Percentiles rank a stretch among this genome's conserved stretches.
phyloP scores from a whole-genome alignment of 2,113 vertebrate genomes.

The Heptranchias perlo region DNA sequence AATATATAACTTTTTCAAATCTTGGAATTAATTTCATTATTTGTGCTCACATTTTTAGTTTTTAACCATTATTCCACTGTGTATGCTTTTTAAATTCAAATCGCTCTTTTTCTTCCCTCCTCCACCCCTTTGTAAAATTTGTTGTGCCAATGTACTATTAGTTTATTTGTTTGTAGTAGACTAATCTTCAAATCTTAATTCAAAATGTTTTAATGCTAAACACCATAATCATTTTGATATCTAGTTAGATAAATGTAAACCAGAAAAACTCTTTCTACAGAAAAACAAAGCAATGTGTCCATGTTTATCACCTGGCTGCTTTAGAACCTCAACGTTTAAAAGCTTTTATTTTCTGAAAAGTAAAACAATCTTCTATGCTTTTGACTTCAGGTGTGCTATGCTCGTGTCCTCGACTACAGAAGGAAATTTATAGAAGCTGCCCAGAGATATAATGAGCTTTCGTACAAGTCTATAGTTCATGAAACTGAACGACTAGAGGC shows the following conservation, averaged over 20 bases:
- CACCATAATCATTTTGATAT: background rate
- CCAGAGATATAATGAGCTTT: slow-evolving; percentile 93
- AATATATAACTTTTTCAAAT: background rate
- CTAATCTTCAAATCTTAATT: too few relatives aligned
- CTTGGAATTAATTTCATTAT: background rate
- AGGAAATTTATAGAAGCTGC: slow-evolving; percentile 98
- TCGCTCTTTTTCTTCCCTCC: background rate
- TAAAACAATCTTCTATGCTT: background rate
- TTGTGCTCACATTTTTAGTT: slow-evolving; percentile 23
- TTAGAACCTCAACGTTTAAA: background rate
- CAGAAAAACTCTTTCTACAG: background rate
- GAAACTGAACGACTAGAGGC: slow-evolving; percentile 91
- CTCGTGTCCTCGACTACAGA: slow-evolving; percentile 91
- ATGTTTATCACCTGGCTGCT: background rate
- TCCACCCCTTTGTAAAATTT: background rate
- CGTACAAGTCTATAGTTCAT: slow-evolving; percentile 94
- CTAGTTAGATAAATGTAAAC: background rate
- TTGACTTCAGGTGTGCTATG: slow-evolving; percentile 80
- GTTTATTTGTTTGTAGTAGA: background rate
- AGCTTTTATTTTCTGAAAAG: background rate
- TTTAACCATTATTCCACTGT: background rate
- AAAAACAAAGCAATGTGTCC: background rate
- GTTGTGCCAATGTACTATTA: background rate
- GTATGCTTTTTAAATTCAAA: slow-evolving; percentile 22
- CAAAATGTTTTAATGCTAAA: background rate